phyloP scores from a whole-genome alignment of 2,888 invertebrate genomes.

The Drosophila incognita region DNA sequence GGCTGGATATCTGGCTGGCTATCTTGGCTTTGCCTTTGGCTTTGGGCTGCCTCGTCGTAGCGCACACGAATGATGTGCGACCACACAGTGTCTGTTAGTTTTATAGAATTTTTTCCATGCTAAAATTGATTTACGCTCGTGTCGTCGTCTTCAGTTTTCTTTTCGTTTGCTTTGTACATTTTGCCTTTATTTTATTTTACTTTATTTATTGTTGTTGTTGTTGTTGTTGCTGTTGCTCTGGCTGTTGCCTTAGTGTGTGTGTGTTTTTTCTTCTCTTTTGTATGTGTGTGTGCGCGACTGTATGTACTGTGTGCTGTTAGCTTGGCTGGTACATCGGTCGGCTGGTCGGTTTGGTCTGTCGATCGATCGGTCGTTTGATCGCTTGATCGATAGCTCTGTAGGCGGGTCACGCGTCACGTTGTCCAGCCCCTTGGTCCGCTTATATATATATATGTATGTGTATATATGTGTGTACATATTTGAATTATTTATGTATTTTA shows the following conservation, averaged over 20 bases:
- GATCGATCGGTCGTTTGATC: conserved; percentile 48
- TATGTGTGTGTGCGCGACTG: conserved; percentile 6
- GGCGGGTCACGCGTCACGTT: conserved; percentile 79
- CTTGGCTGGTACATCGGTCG: conserved; percentile 35
- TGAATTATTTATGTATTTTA: conserved; percentile 71
- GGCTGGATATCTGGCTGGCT: conserved; percentile 38
- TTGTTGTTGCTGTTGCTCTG: neutral
- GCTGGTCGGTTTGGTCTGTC: conserved; percentile 23
- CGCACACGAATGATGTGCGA: conserved; percentile 79
- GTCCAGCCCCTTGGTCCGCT: conserved; percentile 46
- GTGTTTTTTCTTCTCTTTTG: conserved; percentile 20
- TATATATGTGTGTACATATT: conserved; percentile 30
- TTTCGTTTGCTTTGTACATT: conserved; percentile 74
- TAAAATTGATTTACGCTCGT: conserved; percentile 79
- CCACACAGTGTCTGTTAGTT: conserved; percentile 82
- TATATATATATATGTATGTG: conserved; percentile 28
- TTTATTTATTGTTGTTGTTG: conserved; percentile 28
- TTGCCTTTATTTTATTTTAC: conserved; percentile 62
- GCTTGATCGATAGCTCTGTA: conserved; percentile 78
- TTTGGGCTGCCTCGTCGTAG: conserved; percentile 66
- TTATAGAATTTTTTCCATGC: conserved; percentile 82
- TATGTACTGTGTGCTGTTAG: conserved; percentile 34
- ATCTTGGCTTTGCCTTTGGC: conserved; percentile 47
- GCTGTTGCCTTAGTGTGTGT: conserved; percentile 12
- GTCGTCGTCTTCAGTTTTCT: conserved; percentile 79